Evolutionary conservation across 2,888 invertebrate genomes (phyloP).

Genomic region (Eucera pruinosa): DNA sequence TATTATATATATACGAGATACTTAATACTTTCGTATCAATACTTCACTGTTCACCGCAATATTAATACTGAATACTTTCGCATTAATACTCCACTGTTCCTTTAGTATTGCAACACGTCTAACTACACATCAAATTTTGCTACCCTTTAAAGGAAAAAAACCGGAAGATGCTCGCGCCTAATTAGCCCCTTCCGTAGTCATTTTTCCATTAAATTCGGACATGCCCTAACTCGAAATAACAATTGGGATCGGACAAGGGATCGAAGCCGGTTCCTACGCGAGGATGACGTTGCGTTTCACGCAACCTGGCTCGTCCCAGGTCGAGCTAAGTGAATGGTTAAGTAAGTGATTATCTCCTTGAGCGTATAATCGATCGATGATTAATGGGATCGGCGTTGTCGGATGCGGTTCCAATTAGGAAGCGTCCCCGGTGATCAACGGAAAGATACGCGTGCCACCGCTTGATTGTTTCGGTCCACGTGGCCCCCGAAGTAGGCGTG

Average conservation of each 20-base stretch:
- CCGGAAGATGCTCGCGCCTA: not conserved
- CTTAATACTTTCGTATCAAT: too few relatives aligned
- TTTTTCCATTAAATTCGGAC: constrained; percentile 68
- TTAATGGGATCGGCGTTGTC: constrained; percentile 73
- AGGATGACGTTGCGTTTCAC: constrained; percentile 71
- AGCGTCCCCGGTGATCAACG: constrained; percentile 47
- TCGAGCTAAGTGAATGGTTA: constrained; percentile 78
- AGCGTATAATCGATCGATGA: constrained; percentile 79
- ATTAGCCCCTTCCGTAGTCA: constrained; percentile 6
- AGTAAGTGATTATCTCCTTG: constrained; percentile 79
- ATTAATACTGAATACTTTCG: too few relatives aligned
- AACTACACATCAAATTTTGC: too few relatives aligned
- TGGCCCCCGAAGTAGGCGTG: constrained; percentile 35
- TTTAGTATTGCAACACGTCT: too few relatives aligned
- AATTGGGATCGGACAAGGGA: constrained; percentile 64
- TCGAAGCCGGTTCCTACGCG: constrained; percentile 47
- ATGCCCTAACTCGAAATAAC: constrained; percentile 74
- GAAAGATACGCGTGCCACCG: constrained; percentile 48
- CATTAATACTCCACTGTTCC: too few relatives aligned
- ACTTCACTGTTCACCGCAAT: too few relatives aligned
- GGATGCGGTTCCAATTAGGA: constrained; percentile 59
- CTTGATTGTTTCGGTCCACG: constrained; percentile 53
- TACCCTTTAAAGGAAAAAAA: too few relatives aligned
- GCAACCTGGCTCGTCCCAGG: constrained; percentile 45
- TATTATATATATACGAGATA: too few relatives aligned